Conservation (phyloP, 2,113 vertebrate genomes). For the Mormoops blainvillei region DNA sequence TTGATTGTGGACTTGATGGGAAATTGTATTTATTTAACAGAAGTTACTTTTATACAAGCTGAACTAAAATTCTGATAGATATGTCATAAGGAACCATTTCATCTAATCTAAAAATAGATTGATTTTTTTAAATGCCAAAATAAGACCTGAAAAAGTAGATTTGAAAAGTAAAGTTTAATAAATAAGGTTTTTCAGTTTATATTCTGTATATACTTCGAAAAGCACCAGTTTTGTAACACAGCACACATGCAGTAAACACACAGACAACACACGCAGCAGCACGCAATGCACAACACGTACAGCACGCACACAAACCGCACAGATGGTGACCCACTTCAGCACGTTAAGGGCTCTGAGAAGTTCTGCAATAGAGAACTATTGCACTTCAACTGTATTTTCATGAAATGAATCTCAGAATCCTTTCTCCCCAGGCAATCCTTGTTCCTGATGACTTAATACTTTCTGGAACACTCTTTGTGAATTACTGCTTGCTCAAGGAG, state of each 20-base stretch:
- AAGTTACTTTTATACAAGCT: background rate
- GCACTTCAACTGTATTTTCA: background rate
- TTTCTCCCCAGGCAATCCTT: background rate
- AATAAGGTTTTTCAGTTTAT: background rate
- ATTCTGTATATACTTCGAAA: background rate
- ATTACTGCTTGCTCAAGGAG: background rate
- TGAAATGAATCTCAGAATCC: background rate
- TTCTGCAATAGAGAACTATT: background rate
- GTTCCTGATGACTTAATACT: background rate
- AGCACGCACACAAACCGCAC: background rate
- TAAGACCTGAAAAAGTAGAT: background rate
- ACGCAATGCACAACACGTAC: background rate
- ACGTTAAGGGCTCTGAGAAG: background rate
- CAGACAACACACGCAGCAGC: background rate
- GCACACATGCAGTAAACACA: background rate
- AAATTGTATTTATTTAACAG: background rate
- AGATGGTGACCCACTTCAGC: background rate
- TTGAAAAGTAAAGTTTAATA: background rate
- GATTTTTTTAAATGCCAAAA: background rate
- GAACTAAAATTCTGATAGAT: constrained; percentile 2
- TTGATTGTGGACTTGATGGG: background rate
- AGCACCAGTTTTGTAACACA: background rate
- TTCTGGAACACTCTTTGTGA: background rate
- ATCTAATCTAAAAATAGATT: background rate
- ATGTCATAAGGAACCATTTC: background rate